phyloP scores from a whole-genome alignment of 2,113 vertebrate genomes.

The Tretioscincus oriximinensis region DNA sequence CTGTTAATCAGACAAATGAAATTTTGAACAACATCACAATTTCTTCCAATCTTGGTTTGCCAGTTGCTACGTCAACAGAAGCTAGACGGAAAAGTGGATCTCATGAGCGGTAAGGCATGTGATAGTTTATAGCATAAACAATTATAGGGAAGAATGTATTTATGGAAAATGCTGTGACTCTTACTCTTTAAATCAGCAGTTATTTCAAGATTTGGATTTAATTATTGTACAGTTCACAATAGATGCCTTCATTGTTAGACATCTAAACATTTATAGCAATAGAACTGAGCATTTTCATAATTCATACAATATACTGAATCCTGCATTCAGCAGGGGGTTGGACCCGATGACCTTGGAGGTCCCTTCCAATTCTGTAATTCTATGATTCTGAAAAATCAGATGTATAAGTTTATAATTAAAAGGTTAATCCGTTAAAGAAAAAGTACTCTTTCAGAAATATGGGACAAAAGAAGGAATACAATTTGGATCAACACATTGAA shows the following conservation, averaged over 20 bases:
- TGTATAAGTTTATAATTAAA: not conserved
- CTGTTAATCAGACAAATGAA: slow-evolving; percentile 72
- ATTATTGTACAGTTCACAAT: not conserved
- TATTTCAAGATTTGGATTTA: not conserved
- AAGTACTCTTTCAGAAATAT: too few species aligned
- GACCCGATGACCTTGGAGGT: too few species aligned
- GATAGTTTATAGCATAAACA: not conserved
- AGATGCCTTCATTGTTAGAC: not conserved
- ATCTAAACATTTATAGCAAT: not conserved
- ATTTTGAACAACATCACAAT: slow-evolving; percentile 83
- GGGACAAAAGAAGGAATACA: too few species aligned
- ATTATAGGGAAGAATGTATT: not conserved
- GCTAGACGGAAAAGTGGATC: slow-evolving; percentile 75
- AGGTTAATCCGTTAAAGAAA: not conserved
- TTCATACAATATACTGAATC: not conserved
- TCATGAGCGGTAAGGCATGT: slow-evolving; percentile 80
- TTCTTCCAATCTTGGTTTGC: slow-evolving; percentile 85
- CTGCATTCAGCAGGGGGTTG: too few species aligned
- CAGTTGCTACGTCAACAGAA: slow-evolving; percentile 92
- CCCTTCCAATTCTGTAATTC: too few species aligned
- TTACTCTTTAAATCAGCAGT: not conserved
- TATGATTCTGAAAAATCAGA: not conserved
- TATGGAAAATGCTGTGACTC: not conserved
- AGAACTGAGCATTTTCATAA: not conserved
- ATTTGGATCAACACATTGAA: too few species aligned